Evolutionary conservation across 1,140 invertebrate genomes (phyloP), one percentile per base, ranked within the genome.

Genomic region (Dreissena polymorpha): DNA sequence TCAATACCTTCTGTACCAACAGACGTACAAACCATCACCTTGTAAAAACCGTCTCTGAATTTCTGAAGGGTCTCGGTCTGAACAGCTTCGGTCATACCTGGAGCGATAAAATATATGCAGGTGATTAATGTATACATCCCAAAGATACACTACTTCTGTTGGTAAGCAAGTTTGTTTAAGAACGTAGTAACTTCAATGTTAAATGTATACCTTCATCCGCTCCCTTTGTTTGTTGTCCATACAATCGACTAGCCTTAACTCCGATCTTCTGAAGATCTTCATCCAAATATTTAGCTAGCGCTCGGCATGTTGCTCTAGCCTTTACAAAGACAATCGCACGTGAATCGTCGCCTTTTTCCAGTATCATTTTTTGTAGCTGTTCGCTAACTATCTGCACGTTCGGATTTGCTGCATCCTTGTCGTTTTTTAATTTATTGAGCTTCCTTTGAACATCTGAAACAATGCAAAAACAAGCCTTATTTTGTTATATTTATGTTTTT

Each of bases 271-370:
- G 63, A 64, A 80, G 53, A 60, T 50, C 69, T n/a, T 23, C n/a
- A 49, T 80, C 67, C 21, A 79, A 53, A 60, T 29, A 79, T 39
- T 69, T 16, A 10, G 76, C 76, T 14, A 79, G 27, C 21, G 77
- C 50, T 21, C 53, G 57, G 27, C 77, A 80, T 23, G 77, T 80
- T 18, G 77, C 77, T 29, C 77, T 57, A 6, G 67, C 14, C 50
- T 80, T 57, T 5, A 80, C 77, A 60, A 80, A 80, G 14, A 80
- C 68, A 67, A 80, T 14, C 21, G 77, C 77, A 13, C 77, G 57
- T 16, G 67, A 70, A 21, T 80, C 77, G n/a, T 29, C 68, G 10
- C 69, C 77, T 51, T 70, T 50, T 14, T 49, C n/a, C 2, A 21
- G 16, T n/a, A 72, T 10, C 53, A 50, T 29, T 69, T 80, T 69